phyloP scores from a whole-genome alignment of 2,797 vertebrate species.

The Tachyglossus aculeatus region DNA sequence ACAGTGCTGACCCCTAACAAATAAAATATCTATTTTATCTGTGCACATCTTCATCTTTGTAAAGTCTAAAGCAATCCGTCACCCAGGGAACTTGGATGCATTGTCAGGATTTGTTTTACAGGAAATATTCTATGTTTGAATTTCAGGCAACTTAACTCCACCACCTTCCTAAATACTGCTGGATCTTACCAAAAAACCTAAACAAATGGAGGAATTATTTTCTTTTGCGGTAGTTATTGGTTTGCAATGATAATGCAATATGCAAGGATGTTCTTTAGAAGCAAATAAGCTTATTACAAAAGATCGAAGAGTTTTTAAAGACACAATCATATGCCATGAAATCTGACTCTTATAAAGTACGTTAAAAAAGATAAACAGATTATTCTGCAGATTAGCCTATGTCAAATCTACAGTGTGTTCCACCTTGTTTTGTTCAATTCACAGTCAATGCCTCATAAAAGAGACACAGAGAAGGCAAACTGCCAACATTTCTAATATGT shows the following conservation, averaged over 20 bases:
- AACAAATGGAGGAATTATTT: no score
- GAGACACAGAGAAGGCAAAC: constrained; percentile 36
- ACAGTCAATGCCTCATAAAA: constrained; percentile 33
- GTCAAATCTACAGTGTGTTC: constrained; percentile 30
- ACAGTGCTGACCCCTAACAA: constrained; percentile 11
- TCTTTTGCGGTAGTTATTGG: not conserved
- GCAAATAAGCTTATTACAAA: constrained; percentile 31
- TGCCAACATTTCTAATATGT: constrained; percentile 13
- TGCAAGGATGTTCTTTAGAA: not conserved
- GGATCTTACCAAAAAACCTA: no score
- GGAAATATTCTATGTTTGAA: not conserved
- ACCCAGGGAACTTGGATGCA: no score
- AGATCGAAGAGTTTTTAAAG: constrained; percentile 11
- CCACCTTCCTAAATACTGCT: not conserved
- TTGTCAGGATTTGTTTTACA: no score
- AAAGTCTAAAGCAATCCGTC: not conserved
- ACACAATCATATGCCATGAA: constrained; percentile 17
- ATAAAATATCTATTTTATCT: constrained; percentile 12
- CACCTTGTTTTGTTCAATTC: constrained; percentile 27
- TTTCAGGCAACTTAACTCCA: not conserved
- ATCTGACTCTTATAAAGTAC: constrained; percentile 25
- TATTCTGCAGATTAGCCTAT: constrained; percentile 11
- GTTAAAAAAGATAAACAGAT: constrained; percentile 29
- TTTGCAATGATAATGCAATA: not conserved
- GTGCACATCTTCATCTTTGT: constrained; percentile 17